Evolutionary conservation across 2,888 invertebrate species (phyloP), one percentile per base, ranked within the genome.

Genomic region (Metellina segmentata): DNA sequence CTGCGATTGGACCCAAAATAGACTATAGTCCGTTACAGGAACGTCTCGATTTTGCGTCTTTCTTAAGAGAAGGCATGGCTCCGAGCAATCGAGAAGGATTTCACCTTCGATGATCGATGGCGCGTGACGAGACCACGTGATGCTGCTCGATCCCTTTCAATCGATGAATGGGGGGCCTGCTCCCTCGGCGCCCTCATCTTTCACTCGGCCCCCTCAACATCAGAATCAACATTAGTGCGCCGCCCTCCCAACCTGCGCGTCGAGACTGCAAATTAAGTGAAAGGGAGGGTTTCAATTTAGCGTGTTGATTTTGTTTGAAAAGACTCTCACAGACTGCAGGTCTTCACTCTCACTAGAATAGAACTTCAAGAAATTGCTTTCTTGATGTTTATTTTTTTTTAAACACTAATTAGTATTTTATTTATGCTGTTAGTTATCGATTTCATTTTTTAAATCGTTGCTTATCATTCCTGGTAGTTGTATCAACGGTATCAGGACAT

Each of bases 41-140:
- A 34, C 34, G 34, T 34, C 34, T 34, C 4, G 34, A 34, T 34
- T 34, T 34, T 34, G 34, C 4, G 34, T 1, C 34, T 34, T 34
- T 34, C 34, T 34, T 34, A 34, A 34, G 34, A 34, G 34, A 4
- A 34, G 34, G 61, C 9, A 61, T 61, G 61, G 34, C 34, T 71
- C 70, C 70, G 7, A 69, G 77, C 77, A 49, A 52, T 70, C 51
- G 71, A 52, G 81, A 51, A 53, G 61, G 72, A 79, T 81, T 72
- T 52, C 71, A 72, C 72, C 52, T 72, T 79, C 71, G 81, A 87
- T 81, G 87, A 79, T 87, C 87, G 87, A 87, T 87, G 79, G 52
- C 19, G 79, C 74, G 71, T 72, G 51, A 19, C 71, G 48, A 70
- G 82, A 19, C 72, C 53, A 52, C 81, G 87, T 87, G 87, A 74